These are phyloP conservation scores for Priocnemis perturbator DNA, from an alignment of 2,888 invertebrate genomes.

Conservation along the genomic window DNA sequence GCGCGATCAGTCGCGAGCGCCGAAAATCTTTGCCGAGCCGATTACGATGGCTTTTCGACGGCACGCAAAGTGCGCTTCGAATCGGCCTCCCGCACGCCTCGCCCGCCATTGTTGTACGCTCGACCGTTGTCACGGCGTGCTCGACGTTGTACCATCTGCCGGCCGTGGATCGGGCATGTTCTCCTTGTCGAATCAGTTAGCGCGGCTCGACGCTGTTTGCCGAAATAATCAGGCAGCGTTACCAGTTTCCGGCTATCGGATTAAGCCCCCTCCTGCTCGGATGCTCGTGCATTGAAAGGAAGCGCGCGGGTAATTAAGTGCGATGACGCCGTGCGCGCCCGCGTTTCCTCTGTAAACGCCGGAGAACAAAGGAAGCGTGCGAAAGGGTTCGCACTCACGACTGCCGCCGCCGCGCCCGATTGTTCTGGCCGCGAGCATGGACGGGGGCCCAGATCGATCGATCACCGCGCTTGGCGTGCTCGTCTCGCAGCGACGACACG, in stretches of 20 bases:
- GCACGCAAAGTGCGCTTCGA: too few relatives aligned
- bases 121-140: constrained; percentile 19
- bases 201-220: constrained; percentile 50
- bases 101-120: not conserved
- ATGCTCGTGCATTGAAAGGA: constrained; percentile 48
- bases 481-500: too few relatives aligned
- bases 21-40: constrained; percentile 23
- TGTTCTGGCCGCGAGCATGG: constrained; percentile 18
- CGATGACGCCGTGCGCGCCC: constrained; percentile 43
- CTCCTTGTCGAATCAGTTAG: constrained; percentile 56
- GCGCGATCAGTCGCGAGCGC: constrained; percentile 8
- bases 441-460: constrained; percentile 47
- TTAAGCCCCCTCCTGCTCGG: constrained; percentile 44
- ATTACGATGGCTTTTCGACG: not conserved
- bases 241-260: constrained; percentile 44
- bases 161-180: not conserved
- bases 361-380: constrained; percentile 51
- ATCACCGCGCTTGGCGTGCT: constrained; percentile 29
- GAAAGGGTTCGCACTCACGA: not conserved
- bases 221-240: constrained; percentile 54
- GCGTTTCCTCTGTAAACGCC: constrained; percentile 41
- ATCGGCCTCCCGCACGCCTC: too few relatives aligned
- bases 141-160: constrained; percentile 16
- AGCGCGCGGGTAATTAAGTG: constrained; percentile 58
- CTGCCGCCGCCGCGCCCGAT: not conserved